Evolutionary conservation across 2,797 vertebrate genomes (phyloP).

Genomic region (Pagetopsis macropterus): DNA sequence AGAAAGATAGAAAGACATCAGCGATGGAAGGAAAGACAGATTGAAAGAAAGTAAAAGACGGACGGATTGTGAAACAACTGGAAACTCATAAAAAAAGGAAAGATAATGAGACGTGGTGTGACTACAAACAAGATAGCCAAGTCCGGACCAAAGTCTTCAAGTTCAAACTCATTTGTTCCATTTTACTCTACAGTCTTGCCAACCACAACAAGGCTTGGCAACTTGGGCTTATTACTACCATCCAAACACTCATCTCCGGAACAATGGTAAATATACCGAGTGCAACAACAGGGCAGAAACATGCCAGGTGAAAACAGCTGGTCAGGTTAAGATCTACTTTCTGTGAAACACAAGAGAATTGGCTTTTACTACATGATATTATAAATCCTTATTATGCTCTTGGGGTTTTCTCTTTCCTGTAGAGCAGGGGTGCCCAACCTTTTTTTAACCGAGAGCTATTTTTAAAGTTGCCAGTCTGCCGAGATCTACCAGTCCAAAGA

Average conservation of each 20-base stretch:
- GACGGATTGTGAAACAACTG: not conserved
- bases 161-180: conserved; percentile 52
- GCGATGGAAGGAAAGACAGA: not conserved
- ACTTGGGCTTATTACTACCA: conserved; percentile 18
- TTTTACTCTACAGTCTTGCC: conserved; percentile 28
- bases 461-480: no score
- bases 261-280: not conserved
- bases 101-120: not conserved
- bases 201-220: conserved; percentile 34
- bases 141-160: conserved; percentile 16
- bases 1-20: not conserved
- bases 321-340: no score
- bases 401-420: no score
- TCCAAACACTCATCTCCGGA: conserved; percentile 10
- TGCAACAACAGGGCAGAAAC: not conserved
- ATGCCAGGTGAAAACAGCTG: not conserved
- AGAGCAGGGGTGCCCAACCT: no score
- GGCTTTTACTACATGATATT: no score
- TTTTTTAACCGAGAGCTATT: no score
- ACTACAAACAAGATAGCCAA: not conserved
- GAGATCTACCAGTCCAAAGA: no score
- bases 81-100: not conserved
- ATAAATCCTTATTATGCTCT: no score
- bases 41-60: not conserved
- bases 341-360: no score